These are phyloP conservation scores for Poecilia picta DNA, from an alignment of 2,797 vertebrate genomes.

Conservation along the genomic window DNA sequence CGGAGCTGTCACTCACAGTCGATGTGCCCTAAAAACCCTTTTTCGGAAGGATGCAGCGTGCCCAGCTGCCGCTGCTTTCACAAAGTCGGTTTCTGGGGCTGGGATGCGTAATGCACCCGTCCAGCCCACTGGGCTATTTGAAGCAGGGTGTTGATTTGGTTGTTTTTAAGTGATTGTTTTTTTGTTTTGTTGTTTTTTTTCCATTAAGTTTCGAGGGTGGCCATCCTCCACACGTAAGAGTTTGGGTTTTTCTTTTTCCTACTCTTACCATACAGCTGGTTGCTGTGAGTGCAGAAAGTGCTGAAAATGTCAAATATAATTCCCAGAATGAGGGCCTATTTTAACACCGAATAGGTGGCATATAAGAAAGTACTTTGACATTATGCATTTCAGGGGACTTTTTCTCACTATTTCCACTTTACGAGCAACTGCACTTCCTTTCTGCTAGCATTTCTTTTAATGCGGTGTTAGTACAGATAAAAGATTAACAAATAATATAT, in stretches of 20 bases:
- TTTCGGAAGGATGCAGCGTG: conserved; percentile 62
- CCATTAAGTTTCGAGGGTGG: neutral
- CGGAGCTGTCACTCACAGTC: conserved; percentile 72
- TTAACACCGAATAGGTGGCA: neutral
- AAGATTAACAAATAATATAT: neutral
- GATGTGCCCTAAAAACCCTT: conserved; percentile 71
- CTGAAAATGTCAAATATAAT: conserved; percentile 11
- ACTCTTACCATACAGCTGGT: neutral
- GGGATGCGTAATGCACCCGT: conserved; percentile 41
- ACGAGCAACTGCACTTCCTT: neutral
- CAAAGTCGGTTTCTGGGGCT: conserved; percentile 57
- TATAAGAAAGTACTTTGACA: conserved; percentile 3
- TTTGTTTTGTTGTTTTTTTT: neutral
- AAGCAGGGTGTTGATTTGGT: conserved; percentile 34
- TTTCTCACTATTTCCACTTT: neutral
- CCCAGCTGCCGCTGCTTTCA: conserved; percentile 65
- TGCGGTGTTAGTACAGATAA: neutral
- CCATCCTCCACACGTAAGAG: conserved; percentile 1
- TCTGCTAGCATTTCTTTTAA: neutral
- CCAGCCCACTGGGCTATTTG: conserved; percentile 53
- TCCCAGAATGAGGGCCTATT: conserved; percentile 1
- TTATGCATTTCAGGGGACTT: neutral
- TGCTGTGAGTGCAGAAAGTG: conserved; percentile 13
- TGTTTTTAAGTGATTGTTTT: conserved; percentile 7
- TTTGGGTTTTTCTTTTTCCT: neutral